phyloP scores from a whole-genome alignment of 2,113 vertebrate genomes.

The Pterocles burchelli region DNA sequence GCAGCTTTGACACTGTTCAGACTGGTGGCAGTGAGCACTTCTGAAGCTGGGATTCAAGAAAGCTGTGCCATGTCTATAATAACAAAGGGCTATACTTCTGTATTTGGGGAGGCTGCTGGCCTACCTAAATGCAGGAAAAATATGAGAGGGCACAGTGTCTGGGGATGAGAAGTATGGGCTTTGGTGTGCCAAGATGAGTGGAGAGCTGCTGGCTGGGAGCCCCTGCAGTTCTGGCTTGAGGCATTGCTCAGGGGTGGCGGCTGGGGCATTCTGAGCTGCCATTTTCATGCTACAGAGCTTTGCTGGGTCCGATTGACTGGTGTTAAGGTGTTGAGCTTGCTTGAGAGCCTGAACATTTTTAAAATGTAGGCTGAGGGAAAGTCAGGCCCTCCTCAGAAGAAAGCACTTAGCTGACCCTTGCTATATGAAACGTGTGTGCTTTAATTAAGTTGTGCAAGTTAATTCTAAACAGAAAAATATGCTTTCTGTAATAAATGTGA shows the following conservation, averaged over 20 bases:
- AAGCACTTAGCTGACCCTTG: background rate
- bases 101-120: background rate
- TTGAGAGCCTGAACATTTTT: background rate
- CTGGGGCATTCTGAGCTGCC: accelerated
- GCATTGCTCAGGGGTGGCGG: accelerated
- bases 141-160: background rate
- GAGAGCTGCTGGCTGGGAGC: background rate
- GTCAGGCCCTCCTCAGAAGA: background rate
- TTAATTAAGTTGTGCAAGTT: background rate
- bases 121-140: background rate
- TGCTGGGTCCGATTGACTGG: background rate
- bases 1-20: background rate
- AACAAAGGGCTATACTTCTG: background rate
- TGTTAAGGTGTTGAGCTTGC: background rate
- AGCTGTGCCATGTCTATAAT: background rate
- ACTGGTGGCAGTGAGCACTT: background rate
- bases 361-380: background rate
- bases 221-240: background rate
- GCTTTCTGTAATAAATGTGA: background rate
- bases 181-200: background rate
- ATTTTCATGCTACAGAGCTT: background rate
- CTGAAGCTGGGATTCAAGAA: background rate
- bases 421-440: accelerated
- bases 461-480: background rate
- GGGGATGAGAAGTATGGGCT: background rate